Base-by-base conservation (phyloP, 2,113 vertebrate genomes). In the Notothenia rossii region DNA sequence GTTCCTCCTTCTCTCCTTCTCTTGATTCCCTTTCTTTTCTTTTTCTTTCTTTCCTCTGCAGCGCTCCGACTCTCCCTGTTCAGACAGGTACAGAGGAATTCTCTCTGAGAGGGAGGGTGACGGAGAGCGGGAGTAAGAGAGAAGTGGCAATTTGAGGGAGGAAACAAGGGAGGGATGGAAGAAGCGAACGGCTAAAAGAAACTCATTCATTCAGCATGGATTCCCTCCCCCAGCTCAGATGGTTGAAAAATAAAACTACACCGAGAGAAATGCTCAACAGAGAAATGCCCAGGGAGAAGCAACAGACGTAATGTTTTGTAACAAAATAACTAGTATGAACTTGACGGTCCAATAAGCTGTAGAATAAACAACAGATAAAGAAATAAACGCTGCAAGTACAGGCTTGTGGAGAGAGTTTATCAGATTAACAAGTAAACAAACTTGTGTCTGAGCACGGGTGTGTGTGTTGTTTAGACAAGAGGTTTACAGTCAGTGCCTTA, bases 1-100 rank as follows among this genome's bases (percentile, higher is more conserved):
- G 84, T 79, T 74, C 79, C 81, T 82, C 77, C 80, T 83, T 29
- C 63, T 56, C 66, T 78, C 73, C 43, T 79, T 75, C 65, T 70
- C 61, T 48, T 51, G 59, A 72, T 81, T 78, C 22, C n/a, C 64
- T 40, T 77, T 55, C 53, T 72, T 82, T 63, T 55, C 22, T 63
- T 22, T 49, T 62, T 88, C 62, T 85, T 61, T 83, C 48, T 51
- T 81, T 85, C 86, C 87, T 87, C 85, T 65, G 43, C 77, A 70
- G 85, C 84, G 17, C 3, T 75, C 61, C 46, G 18, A 46, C 58
- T 60, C 54, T 76, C 91, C 88, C 77, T 95, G 94, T 94, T 89
- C 91, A 91, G 93, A 93, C 95, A 95, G 91, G 94, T 93, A 90
- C 43, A 81, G 54, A 94, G 89, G 91, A 94, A 92, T 90, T 90